Percentiles rank a stretch among this genome's conserved stretches.
phyloP scores from a whole-genome alignment of 2,888 invertebrate species.

The Dicyrtomina minuta region DNA sequence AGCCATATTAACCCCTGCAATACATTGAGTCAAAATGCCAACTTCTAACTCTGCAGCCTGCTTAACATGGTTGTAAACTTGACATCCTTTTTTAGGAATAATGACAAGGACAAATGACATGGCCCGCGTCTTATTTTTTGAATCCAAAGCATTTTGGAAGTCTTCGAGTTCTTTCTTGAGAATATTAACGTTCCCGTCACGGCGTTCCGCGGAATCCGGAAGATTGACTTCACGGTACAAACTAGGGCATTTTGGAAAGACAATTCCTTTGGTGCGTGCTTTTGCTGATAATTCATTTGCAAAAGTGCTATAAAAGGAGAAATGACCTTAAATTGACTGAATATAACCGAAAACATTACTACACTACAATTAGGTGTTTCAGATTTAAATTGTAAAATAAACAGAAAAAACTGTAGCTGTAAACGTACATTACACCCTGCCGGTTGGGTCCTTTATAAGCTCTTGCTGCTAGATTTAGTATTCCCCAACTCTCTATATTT shows the following conservation, averaged over 20 bases:
- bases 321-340: neutral
- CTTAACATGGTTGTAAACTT: constrained; percentile 38
- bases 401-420: too few relatives aligned
- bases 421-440: constrained; percentile 13
- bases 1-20: constrained; percentile 49
- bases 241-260: constrained; percentile 4
- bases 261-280: constrained; percentile 16
- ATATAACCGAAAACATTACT: too few relatives aligned
- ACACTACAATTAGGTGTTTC: too few relatives aligned
- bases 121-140: neutral
- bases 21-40: constrained; percentile 57
- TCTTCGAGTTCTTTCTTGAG: neutral
- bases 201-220: neutral
- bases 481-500: constrained; percentile 37
- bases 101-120: constrained; percentile 36
- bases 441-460: neutral
- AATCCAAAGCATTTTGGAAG: neutral
- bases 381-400: too few relatives aligned
- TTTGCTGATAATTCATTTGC: constrained; percentile 1
- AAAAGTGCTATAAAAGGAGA: constrained; percentile 16
- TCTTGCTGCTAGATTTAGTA: constrained; percentile 33
- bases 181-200: neutral
- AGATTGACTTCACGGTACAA: neutral
- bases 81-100: constrained; percentile 32
- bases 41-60: constrained; percentile 43